phyloP scores from a whole-genome alignment of 2,888 invertebrate species.

The Notocelia uddmanniana region DNA sequence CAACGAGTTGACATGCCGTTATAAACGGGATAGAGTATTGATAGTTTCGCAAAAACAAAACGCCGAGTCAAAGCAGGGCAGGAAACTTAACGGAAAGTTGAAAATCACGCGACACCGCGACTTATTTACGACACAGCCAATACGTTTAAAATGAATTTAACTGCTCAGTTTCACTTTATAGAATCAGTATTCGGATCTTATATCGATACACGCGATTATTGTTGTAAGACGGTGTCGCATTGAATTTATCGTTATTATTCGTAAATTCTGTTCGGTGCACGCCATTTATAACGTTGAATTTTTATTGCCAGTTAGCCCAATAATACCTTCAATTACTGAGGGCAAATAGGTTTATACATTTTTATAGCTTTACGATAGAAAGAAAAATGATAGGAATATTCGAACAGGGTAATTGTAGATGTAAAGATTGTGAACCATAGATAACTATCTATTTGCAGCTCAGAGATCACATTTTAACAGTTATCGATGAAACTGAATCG shows the following conservation, averaged over 20 bases:
- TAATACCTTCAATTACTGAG: constrained; percentile 39
- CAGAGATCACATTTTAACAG: constrained; percentile 51
- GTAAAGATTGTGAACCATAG: constrained; percentile 20
- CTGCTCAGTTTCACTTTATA: constrained; percentile 62
- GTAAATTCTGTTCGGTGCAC: constrained; percentile 36
- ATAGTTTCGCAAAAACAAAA: constrained; percentile 43
- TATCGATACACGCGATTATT: constrained; percentile 56
- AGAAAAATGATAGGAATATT: constrained; percentile 16
- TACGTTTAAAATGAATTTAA: constrained; percentile 62
- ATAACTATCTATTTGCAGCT: constrained; percentile 41
- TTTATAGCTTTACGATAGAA: constrained; percentile 17
- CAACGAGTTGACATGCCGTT: constrained; percentile 9
- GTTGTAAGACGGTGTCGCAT: constrained; percentile 47
- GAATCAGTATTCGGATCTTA: constrained; percentile 57
- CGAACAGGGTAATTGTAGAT: constrained; percentile 6
- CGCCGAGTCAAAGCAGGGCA: constrained; percentile 10
- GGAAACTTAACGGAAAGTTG: constrained; percentile 49
- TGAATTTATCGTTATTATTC: constrained; percentile 46
- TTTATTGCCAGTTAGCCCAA: constrained; percentile 39
- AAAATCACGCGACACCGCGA: constrained; percentile 57
- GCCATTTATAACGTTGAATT: constrained; percentile 42
- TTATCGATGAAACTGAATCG: constrained; percentile 55
- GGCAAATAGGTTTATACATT: constrained; percentile 26
- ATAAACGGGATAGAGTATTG: constrained; percentile 29
- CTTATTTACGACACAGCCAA: constrained; percentile 53